A percentile compares a stretch with the other conserved stretches of the same genome.
These are phyloP conservation scores for Panopea generosa DNA, from an alignment of 2,888 invertebrate genomes.

Conservation along the genomic window DNA sequence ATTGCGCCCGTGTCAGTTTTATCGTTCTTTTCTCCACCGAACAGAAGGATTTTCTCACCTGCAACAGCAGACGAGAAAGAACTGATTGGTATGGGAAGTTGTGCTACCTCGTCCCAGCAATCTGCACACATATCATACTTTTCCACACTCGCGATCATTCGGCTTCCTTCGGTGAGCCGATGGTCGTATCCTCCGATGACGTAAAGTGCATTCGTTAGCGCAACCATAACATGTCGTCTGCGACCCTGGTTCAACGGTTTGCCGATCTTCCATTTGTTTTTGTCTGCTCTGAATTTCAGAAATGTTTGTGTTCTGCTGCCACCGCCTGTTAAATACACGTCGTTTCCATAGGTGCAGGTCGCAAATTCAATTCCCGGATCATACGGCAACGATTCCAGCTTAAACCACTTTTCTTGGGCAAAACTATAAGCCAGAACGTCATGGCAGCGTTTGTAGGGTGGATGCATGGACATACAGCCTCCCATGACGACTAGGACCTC, in stretches of 20 bases:
- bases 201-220: slow-evolving; percentile 74
- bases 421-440: slow-evolving; percentile 77
- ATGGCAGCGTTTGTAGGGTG: slow-evolving; percentile 75
- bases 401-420: slow-evolving; percentile 72
- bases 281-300: slow-evolving; percentile 72
- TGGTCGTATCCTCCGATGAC: slow-evolving; percentile 79
- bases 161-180: slow-evolving; percentile 71
- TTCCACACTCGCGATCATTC: slow-evolving; percentile 76
- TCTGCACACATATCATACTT: slow-evolving; percentile 74
- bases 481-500: slow-evolving; percentile 77
- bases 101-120: slow-evolving; percentile 69
- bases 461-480: slow-evolving; percentile 74
- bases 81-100: slow-evolving; percentile 73
- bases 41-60: slow-evolving; percentile 74
- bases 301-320: slow-evolving; percentile 73
- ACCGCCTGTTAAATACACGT: slow-evolving; percentile 78
- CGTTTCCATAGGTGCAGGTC: slow-evolving; percentile 75
- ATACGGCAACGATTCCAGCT: slow-evolving; percentile 73
- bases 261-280: slow-evolving; percentile 76
- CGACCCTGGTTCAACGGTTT: slow-evolving; percentile 74
- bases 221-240: slow-evolving; percentile 76
- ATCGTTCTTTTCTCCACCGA: slow-evolving; percentile 79
- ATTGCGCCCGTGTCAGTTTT: slow-evolving; percentile 74
- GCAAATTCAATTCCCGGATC: slow-evolving; percentile 80
- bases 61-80: slow-evolving; percentile 77